Evolutionary conservation across 1,140 invertebrate genomes (phyloP), one percentile per base, ranked within the genome.

Genomic region (Nebria ingens): DNA sequence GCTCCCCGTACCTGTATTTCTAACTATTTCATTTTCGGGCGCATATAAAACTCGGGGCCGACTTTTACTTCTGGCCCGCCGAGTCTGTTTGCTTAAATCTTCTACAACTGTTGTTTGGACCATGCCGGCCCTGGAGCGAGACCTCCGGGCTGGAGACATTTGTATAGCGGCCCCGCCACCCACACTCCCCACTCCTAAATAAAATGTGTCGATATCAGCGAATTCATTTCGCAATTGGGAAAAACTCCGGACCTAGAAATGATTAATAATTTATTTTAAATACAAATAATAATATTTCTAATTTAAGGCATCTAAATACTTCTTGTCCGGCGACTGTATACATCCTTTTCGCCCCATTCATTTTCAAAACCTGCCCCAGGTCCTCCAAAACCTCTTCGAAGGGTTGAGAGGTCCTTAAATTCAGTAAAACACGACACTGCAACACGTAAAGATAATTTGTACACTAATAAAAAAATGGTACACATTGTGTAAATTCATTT

Each of bases 301-400:
- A n/a, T n/a, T n/a, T n/a, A n/a, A n/a, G n/a, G n/a, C n/a, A n/a
- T n/a, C n/a, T n/a, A 65, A 68, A 71, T 76, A 91, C 91, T 81
- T 93, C 89, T 79, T 92, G 87, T 54, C 91, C 91, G 6, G 84
- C 86, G 21, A 90, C 85, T 50, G 90, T 93, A 71, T 89, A 91
- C 85, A 95, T 91, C 72, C 85, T 80, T 69, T 88, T 89, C 55
- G 89, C 88, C 57, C 88, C 86, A 63, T 83, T 89, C 84, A 93
- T 89, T 76, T 91, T 93, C 38, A 95, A 76, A 42, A 93, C 90
- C 76, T 93, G 88, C 57, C 91, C 91, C 62, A 95, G 78, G 75
- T 96, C 93, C 68, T 89, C 85, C 53, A 97, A 73, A n/a, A 97
- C 88, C 67, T 95, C 91, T 73, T 97, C 93, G 67, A 94, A 97